These are phyloP conservation scores for Taenaris catops DNA, from an alignment of 2,888 invertebrate species.

Conservation along the genomic window DNA sequence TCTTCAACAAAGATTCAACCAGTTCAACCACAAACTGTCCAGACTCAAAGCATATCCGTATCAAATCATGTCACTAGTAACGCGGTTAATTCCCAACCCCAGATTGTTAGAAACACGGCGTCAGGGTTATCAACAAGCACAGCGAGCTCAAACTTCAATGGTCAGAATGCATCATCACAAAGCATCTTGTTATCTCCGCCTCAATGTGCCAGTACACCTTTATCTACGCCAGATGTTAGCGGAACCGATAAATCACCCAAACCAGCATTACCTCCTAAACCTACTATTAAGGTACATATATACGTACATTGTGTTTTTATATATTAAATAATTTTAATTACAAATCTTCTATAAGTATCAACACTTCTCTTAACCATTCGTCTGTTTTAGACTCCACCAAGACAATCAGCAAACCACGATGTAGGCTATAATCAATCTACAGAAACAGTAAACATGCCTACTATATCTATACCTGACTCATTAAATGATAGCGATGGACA, in stretches of 20 bases:
- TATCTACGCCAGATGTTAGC: slow-evolving; percentile 75
- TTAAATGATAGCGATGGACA: slow-evolving; percentile 51
- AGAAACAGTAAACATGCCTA: slow-evolving; percentile 48
- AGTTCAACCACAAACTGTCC: slow-evolving; percentile 87
- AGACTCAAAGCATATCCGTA: slow-evolving; percentile 57
- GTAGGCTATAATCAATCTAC: slow-evolving; percentile 45
- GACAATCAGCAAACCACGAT: slow-evolving; percentile 70
- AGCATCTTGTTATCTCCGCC: slow-evolving; percentile 79
- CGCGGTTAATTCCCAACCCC: slow-evolving; percentile 67
- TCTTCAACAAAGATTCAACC: slow-evolving; percentile 90
- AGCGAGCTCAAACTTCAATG: slow-evolving; percentile 60
- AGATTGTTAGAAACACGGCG: slow-evolving; percentile 73
- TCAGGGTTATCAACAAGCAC: slow-evolving; percentile 71
- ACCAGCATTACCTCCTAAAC: slow-evolving; percentile 92
- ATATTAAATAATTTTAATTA: too few relatives aligned
- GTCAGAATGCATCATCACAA: slow-evolving; percentile 59
- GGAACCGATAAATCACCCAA: slow-evolving; percentile 80
- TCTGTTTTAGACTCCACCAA: slow-evolving; percentile 69
- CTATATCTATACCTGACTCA: slow-evolving; percentile 53
- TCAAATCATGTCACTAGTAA: slow-evolving; percentile 70
- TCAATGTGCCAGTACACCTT: slow-evolving; percentile 81
- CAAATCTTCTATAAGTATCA: too few relatives aligned
- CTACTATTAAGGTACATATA: slow-evolving; percentile 82
- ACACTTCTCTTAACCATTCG: too few relatives aligned
- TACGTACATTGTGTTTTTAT: too few relatives aligned